Percentiles rank a stretch among this genome's conserved stretches.
Evolutionary conservation across 2,113 vertebrate genomes (phyloP).

Genomic region (Eira barbara): DNA sequence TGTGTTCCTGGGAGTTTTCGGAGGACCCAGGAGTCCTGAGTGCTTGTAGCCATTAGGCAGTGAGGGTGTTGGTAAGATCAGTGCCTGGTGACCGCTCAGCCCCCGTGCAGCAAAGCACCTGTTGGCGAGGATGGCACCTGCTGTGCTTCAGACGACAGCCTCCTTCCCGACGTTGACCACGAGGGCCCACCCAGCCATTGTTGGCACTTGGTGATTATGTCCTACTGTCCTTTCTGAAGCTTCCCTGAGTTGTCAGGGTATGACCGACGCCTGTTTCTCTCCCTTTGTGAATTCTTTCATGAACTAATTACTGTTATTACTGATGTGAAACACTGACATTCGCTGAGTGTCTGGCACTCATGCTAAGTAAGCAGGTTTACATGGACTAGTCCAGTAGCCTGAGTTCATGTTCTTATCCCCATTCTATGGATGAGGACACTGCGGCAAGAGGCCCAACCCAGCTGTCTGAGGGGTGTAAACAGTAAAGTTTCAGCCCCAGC

Average conservation of each 20-base stretch:
- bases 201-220: neutral
- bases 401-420: neutral
- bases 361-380: neutral
- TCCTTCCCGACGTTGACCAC: rapidly evolving
- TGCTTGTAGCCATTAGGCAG: neutral
- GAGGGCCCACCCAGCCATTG: neutral
- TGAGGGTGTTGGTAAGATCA: neutral
- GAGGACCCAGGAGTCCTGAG: neutral
- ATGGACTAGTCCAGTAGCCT: neutral
- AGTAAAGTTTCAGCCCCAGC: neutral
- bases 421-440: neutral
- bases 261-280: neutral
- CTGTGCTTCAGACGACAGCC: neutral
- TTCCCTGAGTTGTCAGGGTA: neutral
- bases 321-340: neutral
- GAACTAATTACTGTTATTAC: neutral
- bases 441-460: neutral
- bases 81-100: rapidly evolving
- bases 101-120: rapidly evolving
- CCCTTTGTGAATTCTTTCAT: neutral
- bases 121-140: neutral
- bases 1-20: neutral
- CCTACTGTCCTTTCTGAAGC: neutral
- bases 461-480: neutral
- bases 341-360: neutral